These are phyloP conservation scores for Eupithecia subfuscata DNA, from an alignment of 2,888 invertebrate species.

Conservation along the genomic window DNA sequence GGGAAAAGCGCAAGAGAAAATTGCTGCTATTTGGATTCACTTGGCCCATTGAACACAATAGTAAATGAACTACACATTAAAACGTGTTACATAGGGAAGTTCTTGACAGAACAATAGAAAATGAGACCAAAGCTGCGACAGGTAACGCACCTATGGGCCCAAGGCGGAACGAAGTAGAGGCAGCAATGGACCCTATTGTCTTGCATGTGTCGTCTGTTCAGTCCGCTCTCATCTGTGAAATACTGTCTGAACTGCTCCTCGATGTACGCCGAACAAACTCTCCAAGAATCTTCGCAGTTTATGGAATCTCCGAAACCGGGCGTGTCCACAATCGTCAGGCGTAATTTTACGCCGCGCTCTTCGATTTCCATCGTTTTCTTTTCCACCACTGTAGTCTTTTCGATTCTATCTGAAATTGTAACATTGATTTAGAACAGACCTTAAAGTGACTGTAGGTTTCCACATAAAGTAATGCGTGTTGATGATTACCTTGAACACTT, in stretches of 20 bases:
- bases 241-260: constrained; percentile 94
- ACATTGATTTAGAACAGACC: not conserved
- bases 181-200: constrained; percentile 98
- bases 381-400: constrained; percentile 89
- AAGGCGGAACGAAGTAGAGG: constrained; percentile 97
- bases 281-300: constrained; percentile 97
- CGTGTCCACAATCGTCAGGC: constrained; percentile 96
- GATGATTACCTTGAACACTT: constrained; percentile 86
- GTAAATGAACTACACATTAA: constrained; percentile 28
- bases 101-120: constrained; percentile 36
- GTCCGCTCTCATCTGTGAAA: constrained; percentile 96
- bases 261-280: constrained; percentile 95
- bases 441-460: not conserved
- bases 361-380: constrained; percentile 97
- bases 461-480: not conserved
- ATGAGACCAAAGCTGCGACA: constrained; percentile 22
- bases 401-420: constrained; percentile 82
- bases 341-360: constrained; percentile 94
- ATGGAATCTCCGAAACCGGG: constrained; percentile 98
- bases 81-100: constrained; percentile 20
- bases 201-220: constrained; percentile 96
- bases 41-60: constrained; percentile 56
- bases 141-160: constrained; percentile 92
- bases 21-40: constrained; percentile 49
- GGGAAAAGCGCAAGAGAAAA: constrained; percentile 41